These are phyloP conservation scores for Leistus spinibarbis DNA, from an alignment of 2,888 invertebrate species.

Conservation along the genomic window DNA sequence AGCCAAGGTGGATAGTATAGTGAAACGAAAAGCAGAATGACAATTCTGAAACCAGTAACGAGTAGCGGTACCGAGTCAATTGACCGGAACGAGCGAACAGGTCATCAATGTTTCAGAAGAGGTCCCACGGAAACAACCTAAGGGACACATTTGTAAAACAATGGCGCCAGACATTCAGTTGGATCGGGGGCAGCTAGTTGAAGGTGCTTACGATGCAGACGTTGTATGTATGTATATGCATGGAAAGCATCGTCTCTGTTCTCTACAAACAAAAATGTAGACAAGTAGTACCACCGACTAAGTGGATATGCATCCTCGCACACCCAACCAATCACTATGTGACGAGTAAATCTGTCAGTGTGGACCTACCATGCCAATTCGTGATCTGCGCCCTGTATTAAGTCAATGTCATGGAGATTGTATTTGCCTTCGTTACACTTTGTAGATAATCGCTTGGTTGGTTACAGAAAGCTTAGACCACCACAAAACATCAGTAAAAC, in stretches of 20 bases:
- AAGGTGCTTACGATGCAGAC: conserved; percentile 42
- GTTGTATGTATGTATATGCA: not conserved
- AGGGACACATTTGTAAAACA: conserved; percentile 44
- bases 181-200: conserved; percentile 19
- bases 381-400: not conserved
- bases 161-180: conserved; percentile 21
- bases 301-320: not conserved
- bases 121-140: conserved; percentile 43
- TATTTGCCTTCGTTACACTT: no score
- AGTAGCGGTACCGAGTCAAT: conserved; percentile 45
- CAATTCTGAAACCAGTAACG: conserved; percentile 42
- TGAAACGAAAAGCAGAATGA: not conserved
- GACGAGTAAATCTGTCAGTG: not conserved
- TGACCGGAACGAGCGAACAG: conserved; percentile 48
- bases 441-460: no score
- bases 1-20: not conserved
- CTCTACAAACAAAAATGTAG: not conserved
- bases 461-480: no score
- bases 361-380: not conserved
- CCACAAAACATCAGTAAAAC: no score
- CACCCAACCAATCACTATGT: not conserved
- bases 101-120: conserved; percentile 47
- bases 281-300: not conserved
- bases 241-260: not conserved
- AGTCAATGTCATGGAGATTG: no score